Base-by-base conservation (phyloP, 2,797 vertebrate species). In the Lophius americanus region DNA sequence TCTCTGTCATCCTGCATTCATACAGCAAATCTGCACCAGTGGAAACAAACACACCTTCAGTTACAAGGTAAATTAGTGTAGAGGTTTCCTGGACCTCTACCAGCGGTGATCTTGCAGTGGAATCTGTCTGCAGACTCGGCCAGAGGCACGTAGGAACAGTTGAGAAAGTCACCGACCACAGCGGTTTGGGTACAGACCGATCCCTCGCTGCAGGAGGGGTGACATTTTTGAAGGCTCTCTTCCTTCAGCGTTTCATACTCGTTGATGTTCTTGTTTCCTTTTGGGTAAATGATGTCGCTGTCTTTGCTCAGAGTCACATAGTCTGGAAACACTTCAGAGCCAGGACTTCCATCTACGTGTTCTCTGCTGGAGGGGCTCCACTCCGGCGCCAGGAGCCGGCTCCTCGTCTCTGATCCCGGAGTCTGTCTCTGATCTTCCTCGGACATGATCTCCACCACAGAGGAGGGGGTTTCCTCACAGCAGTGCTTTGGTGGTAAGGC, bases 301-400 rank as follows among this genome's bases (percentile, higher is more conserved):
- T 89, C 76, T 36, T 76, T 86, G 75, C 85, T 93, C 52, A 95
- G 78, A 63, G 91, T 90, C 38, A 95, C 92, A 1, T 95, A 95
- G 73, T 94, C 93, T 12, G 80, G 86, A 61, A 66, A 87, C 55
- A 70, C 41, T 32, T 89, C 84, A 1, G 65, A 60, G 8, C 10
- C 47, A 0, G 3, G 38, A 57, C 64, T 71, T 2, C 73, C 63
- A 3, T 67, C 63, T 1, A 5, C 53, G n/a, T 36, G 68, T 7
- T 76, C 64, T 3, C 10, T 47, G 0, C 59, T 61, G 43, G 52
- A 60, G 44, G 60, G 38, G 62, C 36, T 59, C 36, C 13, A 44
- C 1, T 68, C 83, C 11, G 81, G 52, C 11, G 74, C 39, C 71
- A 85, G 71, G 33, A 85, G 79, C 43, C 65, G 64, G 6, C 63